Conservation (phyloP, 2,888 invertebrate genomes). For the Nezara viridula region DNA sequence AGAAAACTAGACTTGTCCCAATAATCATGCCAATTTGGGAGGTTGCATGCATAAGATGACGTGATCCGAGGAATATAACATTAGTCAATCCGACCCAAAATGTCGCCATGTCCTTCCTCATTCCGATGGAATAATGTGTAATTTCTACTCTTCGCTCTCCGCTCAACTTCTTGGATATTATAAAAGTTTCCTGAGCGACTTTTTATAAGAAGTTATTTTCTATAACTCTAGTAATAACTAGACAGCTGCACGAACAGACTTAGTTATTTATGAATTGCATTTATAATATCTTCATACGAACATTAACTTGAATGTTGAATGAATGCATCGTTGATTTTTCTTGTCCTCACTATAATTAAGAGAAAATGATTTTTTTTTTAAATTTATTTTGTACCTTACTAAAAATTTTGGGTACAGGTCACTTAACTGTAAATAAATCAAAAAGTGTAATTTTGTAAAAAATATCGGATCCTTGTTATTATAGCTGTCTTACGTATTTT, state of each 20-base stretch:
- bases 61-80: not conserved
- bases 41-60: conserved; percentile 41
- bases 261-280: not conserved
- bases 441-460: no score
- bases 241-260: not conserved
- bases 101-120: not conserved
- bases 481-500: no score
- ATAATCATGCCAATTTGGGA: conserved; percentile 6
- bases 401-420: no score
- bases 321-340: no score
- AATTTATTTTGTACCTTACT: no score
- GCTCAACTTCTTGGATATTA: conserved; percentile 6
- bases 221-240: not conserved
- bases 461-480: no score
- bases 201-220: conserved; percentile 1
- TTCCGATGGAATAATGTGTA: not conserved
- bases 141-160: not conserved
- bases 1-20: conserved; percentile 2
- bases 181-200: conserved; percentile 9
- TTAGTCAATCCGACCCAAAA: conserved; percentile 23
- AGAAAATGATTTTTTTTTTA: no score
- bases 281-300: no score
- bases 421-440: no score
- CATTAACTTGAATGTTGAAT: no score
- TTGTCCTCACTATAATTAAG: no score